These are phyloP conservation scores for Pachycephus smyrnensis DNA, from an alignment of 2,888 invertebrate genomes.

Conservation along the genomic window DNA sequence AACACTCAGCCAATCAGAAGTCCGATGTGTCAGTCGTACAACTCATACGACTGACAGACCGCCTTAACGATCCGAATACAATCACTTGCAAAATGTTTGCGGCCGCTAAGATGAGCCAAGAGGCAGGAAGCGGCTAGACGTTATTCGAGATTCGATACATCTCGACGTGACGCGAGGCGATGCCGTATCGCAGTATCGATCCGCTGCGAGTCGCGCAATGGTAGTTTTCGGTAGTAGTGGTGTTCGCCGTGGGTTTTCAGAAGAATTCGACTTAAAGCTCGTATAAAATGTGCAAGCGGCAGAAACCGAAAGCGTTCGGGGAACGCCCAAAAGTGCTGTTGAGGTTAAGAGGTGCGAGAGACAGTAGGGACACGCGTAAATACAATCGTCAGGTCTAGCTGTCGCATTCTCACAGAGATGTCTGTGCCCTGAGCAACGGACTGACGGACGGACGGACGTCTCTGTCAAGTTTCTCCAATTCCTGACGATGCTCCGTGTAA, in stretches of 20 bases:
- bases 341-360: conserved; percentile 32
- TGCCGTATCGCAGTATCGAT: conserved; percentile 26
- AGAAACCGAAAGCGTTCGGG: conserved; percentile 38
- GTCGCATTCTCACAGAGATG: conserved; percentile 41
- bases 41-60: too few species aligned
- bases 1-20: too few species aligned
- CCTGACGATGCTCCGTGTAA: conserved; percentile 38
- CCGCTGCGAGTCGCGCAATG: conserved; percentile 26
- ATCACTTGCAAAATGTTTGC: too few species aligned
- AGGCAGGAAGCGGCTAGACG: too few species aligned
- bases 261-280: conserved; percentile 29
- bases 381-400: conserved; percentile 39
- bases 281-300: conserved; percentile 47
- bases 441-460: conserved; percentile 45
- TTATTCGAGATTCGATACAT: conserved; percentile 17
- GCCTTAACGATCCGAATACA: too few species aligned
- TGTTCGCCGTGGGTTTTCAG: conserved; percentile 21
- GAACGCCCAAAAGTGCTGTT: conserved; percentile 37
- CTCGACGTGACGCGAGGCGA: conserved; percentile 18
- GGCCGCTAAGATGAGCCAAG: too few species aligned
- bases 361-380: conserved; percentile 25
- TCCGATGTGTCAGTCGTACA: too few species aligned
- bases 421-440: conserved; percentile 41
- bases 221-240: conserved; percentile 35
- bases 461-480: conserved; percentile 36